Evolutionary conservation across 2,888 invertebrate genomes (phyloP).

Genomic region (Hirtodrosophila cameraria): DNA sequence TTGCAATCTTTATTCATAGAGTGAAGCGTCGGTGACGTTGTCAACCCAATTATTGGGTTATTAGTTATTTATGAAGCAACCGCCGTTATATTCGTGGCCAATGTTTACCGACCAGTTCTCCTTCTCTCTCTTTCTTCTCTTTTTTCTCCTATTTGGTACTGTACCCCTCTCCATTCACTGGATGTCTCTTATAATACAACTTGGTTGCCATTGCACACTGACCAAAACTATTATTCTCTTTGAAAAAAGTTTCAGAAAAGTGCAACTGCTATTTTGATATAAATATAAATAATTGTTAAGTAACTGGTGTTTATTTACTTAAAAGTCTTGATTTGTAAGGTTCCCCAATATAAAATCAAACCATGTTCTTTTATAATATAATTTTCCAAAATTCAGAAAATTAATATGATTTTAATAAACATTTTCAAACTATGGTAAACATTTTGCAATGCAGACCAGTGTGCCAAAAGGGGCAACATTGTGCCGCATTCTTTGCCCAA

Average conservation of each 20-base stretch:
- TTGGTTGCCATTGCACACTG: constrained; percentile 16
- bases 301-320: no score
- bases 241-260: no score
- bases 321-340: no score
- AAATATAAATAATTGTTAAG: no score
- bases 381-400: no score
- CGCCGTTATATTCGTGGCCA: constrained; percentile 52
- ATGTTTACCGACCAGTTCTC: constrained; percentile 26
- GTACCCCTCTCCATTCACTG: background rate
- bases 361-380: no score
- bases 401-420: no score
- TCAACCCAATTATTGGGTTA: constrained; percentile 66
- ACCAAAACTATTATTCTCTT: no score
- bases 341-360: no score
- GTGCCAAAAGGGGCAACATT: constrained; percentile 8
- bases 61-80: constrained; percentile 64
- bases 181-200: constrained; percentile 45
- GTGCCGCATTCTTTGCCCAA: constrained; percentile 18
- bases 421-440: no score
- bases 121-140: background rate
- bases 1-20: constrained; percentile 50
- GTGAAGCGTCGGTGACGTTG: constrained; percentile 47
- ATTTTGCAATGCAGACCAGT: no score
- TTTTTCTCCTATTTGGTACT: background rate
- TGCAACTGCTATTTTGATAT: no score